Base-by-base conservation (phyloP, 92 coral and sea anemone species). In the Phenganax subtilis region DNA sequence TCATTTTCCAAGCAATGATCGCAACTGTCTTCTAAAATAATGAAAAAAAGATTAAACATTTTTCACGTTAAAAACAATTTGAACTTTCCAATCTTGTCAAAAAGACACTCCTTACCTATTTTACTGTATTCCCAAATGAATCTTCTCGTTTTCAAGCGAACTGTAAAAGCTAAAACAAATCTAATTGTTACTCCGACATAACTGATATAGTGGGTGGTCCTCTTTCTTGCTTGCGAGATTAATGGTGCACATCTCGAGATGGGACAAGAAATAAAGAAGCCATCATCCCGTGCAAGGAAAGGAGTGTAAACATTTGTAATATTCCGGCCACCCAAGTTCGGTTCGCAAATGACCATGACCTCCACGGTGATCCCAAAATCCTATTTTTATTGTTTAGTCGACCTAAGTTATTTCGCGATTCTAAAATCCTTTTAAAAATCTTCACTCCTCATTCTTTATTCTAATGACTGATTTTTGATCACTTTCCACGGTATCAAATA, bases 71-170 rank as follows among this genome's bases (percentile, higher is more conserved):
- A 16, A 2, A 67, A 67, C 12, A 14, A 20, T 37, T 67, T 16
- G 30, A 27, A 67, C 17, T 11, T 27, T 67, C 28, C 12, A 67
- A 37, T 67, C 12, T 16, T 16, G 12, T 20, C 65, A 14, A 59
- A 52, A 73, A 52, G 15, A 20, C 10, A 52, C 29, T 15, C 31
- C 92, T 57, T 87, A 91, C 96, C 96, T 85, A 91, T 59, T 30
- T 85, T 78, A 55, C 92, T 89, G 89, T 91, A 91, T 70, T 91
- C 96, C 28, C 96, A 92, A 71, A 91, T 91, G 84, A 85, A 91
- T 2, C 96, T 84, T 51, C 85, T 87, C 10, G 96, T 91, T 4
- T 89, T 87, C 79, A 89, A 88, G 55, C 96, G 86, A 16, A 91
- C 96, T 3, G 92, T 89, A 52, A 91, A 81, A 65, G 97, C 97